Base-by-base conservation (phyloP, 2,113 vertebrate genomes). In the Anser cygnoides region DNA sequence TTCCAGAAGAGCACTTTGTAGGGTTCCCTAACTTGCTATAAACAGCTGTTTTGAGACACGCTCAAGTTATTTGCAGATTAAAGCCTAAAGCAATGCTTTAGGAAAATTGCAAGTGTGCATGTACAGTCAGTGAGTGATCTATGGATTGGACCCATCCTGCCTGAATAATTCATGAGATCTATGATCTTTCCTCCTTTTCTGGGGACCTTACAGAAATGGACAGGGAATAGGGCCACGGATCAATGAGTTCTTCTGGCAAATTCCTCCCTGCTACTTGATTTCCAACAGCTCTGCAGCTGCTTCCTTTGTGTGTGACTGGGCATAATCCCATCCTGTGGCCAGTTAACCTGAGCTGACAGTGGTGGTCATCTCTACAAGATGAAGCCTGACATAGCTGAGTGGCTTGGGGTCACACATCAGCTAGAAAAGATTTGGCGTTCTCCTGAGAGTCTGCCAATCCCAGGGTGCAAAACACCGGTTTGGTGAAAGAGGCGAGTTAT, bases 141-240 rank as follows among this genome's bases (percentile, higher is more conserved):
- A 91, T 94, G 74, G 81, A 74, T 72, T 77, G 13, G 62, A 41
- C 44, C 77, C 6, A 22, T 33, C n/a, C 52, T 18, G 20, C 49
- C 35, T 96, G 74, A 95, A 97, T 96, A 94, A 96, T 95, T 95
- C 54, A 96, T 85, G 81, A 92, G n/a, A 31, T 8, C 44, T 82
- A 16, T 91, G 67, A 76, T 76, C 46, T 77, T 91, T 91, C 43
- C 70, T 92, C 21, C 25, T 78, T 89, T 87, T 10, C 71, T 63
- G 41, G 39, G 43, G 54, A 89, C 77, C 62, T 95, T 43, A 79
- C 41, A 89, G 84, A 92, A 95, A 89, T 70, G 66, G 44, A 52
- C 61, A 78, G 78, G 78, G 77, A 92, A 76, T 43, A 79, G 26
- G 81, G 58, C n/a, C 77, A 87, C 10, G 54, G 77, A 92, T 93